Percentiles rank a stretch among this genome's conserved stretches.
Conservation (phyloP, 1,140 invertebrate species). For the Apis cerana region DNA sequence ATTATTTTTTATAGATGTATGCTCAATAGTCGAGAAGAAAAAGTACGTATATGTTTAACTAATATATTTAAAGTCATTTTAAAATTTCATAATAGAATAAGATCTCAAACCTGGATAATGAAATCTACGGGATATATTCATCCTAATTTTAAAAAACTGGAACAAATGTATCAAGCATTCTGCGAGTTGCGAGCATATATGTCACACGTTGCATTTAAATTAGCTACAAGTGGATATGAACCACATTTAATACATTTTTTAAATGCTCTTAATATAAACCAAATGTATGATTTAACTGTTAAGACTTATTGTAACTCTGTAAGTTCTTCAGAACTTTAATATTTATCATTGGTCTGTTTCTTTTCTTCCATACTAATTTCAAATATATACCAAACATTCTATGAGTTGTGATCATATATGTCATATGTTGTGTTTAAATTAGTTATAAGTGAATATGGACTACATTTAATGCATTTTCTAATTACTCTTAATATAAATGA, state of each 20-base stretch:
- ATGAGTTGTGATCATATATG: slow-evolving; percentile 74
- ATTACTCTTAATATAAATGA: slow-evolving; percentile 79
- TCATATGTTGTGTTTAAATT: slow-evolving; percentile 76
- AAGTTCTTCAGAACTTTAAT: not conserved
- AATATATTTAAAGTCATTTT: slow-evolving; percentile 87
- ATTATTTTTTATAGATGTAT: slow-evolving; percentile 83
- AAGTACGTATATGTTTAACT: slow-evolving; percentile 84
- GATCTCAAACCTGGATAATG: slow-evolving; percentile 71
- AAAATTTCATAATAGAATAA: slow-evolving; percentile 85
- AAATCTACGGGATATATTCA: slow-evolving; percentile 61
- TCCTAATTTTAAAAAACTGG: slow-evolving; percentile 74
- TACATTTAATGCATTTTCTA: slow-evolving; percentile 77
- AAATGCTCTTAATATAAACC: slow-evolving; percentile 79
- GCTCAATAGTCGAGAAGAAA: slow-evolving; percentile 85
- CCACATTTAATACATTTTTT: slow-evolving; percentile 78
- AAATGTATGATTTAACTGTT: slow-evolving; percentile 70
- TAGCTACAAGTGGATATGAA: slow-evolving; percentile 78
- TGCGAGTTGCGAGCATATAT: slow-evolving; percentile 75
- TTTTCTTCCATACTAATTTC: not conserved
- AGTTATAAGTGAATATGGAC: slow-evolving; percentile 77
- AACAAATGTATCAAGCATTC: slow-evolving; percentile 77
- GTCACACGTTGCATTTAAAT: slow-evolving; percentile 75
- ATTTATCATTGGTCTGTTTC: not conserved
- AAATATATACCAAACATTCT: slow-evolving; percentile 76
- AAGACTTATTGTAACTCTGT: slow-evolving; percentile 41